Conservation (phyloP, 2,888 invertebrate species). For the Fissipunctia ypsillon region DNA sequence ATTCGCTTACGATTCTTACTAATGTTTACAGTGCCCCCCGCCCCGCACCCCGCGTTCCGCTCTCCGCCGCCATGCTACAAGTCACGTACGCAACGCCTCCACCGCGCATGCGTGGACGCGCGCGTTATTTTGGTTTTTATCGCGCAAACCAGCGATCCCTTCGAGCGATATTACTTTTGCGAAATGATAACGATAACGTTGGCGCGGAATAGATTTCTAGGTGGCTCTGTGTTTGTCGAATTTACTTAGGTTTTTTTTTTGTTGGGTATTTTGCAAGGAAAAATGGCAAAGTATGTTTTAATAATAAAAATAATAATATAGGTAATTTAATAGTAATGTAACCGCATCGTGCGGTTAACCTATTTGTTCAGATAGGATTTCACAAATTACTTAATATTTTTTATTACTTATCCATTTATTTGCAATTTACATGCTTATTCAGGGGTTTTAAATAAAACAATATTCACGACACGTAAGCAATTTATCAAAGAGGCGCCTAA, state of each 20-base stretch:
- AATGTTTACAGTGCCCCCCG: conserved; percentile 79
- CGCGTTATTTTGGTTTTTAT: conserved; percentile 83
- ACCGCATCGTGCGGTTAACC: neutral
- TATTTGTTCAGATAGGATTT: neutral
- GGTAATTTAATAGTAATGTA: neutral
- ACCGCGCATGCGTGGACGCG: conserved; percentile 82
- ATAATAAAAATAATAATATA: neutral
- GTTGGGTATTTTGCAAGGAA: neutral
- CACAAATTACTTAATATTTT: neutral
- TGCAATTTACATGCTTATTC: conserved; percentile 5
- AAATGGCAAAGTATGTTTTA: neutral
- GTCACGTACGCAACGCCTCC: conserved; percentile 86
- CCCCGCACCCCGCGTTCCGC: conserved; percentile 64
- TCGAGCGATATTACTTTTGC: conserved; percentile 92
- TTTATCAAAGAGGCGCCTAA: neutral
- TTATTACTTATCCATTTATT: neutral
- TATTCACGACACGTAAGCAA: neutral
- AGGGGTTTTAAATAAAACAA: neutral
- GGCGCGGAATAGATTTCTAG: conserved; percentile 40
- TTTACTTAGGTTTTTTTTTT: neutral
- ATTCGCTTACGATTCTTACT: conserved; percentile 74
- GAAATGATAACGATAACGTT: conserved; percentile 69
- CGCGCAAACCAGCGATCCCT: conserved; percentile 74
- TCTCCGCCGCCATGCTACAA: conserved; percentile 83
- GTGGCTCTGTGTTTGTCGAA: conserved; percentile 6